phyloP scores from a whole-genome alignment of 2,797 vertebrate species.

The Garrulus glandarius region DNA sequence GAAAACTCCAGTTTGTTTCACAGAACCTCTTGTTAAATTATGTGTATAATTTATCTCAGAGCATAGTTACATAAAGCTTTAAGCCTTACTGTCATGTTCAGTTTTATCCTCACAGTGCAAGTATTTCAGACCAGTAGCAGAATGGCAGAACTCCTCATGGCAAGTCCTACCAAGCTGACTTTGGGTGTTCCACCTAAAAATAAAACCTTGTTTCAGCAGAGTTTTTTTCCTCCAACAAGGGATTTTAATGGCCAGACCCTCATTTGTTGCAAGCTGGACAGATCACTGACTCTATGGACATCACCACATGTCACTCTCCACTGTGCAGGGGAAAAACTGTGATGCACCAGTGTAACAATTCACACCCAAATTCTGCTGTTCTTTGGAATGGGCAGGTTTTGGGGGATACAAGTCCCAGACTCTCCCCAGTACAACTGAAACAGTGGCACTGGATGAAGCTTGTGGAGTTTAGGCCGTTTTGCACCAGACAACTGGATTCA shows the following conservation, averaged over 20 bases:
- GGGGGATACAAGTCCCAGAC: not conserved
- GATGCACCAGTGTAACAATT: not conserved
- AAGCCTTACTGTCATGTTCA: not conserved
- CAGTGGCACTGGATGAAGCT: not conserved
- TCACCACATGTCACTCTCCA: accelerated
- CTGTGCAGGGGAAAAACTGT: not conserved
- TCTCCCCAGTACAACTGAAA: accelerated
- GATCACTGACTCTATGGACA: not conserved
- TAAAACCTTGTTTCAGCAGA: not conserved
- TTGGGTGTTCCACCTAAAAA: not conserved
- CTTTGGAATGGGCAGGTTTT: not conserved
- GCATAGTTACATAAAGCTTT: not conserved
- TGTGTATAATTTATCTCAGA: not conserved
- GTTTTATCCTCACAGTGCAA: not conserved
- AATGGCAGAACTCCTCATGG: not conserved
- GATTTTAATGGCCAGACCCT: not conserved
- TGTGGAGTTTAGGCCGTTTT: not conserved
- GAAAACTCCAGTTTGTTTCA: not conserved
- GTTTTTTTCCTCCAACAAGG: not conserved
- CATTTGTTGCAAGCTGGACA: not conserved
- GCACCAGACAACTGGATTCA: not conserved
- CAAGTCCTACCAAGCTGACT: not conserved
- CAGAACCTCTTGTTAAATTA: not conserved
- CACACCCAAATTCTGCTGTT: not conserved
- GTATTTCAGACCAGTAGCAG: not conserved